A percentile compares a stretch with the other conserved stretches of the same genome.
Conservation (phyloP, 2,113 vertebrate species). For the Spheniscus mendiculus region DNA sequence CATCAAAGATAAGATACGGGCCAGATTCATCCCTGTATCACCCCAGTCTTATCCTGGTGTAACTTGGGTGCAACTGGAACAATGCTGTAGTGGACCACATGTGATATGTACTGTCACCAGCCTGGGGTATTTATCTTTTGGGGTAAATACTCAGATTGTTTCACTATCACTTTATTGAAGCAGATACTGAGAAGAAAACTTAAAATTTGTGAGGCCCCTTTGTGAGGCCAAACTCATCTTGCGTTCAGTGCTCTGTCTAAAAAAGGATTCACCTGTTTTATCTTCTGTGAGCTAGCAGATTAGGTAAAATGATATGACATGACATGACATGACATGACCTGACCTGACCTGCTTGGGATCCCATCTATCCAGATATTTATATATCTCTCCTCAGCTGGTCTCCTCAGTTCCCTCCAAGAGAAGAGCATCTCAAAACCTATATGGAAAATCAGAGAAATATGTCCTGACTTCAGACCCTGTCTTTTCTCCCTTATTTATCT, state of each 20-base stretch:
- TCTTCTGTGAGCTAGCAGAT: background rate
- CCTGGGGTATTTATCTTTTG: background rate
- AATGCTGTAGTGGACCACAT: background rate
- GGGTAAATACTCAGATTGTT: background rate
- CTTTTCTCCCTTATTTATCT: background rate
- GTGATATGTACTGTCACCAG: background rate
- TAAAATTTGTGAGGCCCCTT: background rate
- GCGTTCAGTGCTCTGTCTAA: background rate
- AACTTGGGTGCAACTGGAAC: background rate
- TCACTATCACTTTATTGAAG: background rate
- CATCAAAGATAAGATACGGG: fast-evolving
- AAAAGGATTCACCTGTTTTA: fast-evolving
- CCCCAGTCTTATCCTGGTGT: background rate
- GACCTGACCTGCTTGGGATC: background rate
- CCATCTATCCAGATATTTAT: background rate
- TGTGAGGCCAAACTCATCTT: background rate
- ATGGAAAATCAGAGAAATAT: background rate
- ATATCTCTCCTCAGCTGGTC: background rate
- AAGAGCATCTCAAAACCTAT: background rate
- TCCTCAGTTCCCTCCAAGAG: background rate
- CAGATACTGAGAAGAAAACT: background rate
- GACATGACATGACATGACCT: background rate
- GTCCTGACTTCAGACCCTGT: background rate
- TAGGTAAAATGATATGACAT: background rate
- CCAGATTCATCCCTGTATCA: background rate